Conservation (phyloP, 2,797 vertebrate species). For the Simalia tracyae region DNA sequence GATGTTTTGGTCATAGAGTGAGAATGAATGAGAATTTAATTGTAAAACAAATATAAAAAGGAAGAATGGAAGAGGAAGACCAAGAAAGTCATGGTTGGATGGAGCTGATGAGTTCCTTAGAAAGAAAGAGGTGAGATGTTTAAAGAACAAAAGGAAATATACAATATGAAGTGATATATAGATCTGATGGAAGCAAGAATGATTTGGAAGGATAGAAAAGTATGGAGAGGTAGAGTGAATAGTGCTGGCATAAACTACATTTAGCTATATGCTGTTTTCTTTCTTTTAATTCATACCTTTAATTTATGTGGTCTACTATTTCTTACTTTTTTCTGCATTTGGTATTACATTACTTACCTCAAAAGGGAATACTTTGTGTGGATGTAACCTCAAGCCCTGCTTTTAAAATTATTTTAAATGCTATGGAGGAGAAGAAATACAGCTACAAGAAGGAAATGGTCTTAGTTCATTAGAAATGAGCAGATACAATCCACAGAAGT, state of each 20-base stretch:
- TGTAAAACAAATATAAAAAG: background rate
- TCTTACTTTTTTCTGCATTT: background rate
- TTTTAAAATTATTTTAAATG: slow-evolving; percentile 6
- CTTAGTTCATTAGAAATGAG: slow-evolving; percentile 37
- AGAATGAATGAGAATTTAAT: background rate
- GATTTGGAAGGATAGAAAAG: background rate
- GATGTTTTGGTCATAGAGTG: background rate
- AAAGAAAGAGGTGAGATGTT: background rate
- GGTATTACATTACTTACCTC: slow-evolving; percentile 38
- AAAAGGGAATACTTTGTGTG: slow-evolving; percentile 47
- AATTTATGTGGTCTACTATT: background rate
- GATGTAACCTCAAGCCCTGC: background rate
- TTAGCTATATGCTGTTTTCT: background rate
- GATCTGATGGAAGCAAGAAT: background rate
- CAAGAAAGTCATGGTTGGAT: background rate
- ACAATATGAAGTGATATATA: background rate
- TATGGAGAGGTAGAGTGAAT: background rate
- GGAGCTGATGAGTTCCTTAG: too few relatives aligned
- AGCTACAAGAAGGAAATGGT: slow-evolving; percentile 29
- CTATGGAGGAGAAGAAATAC: background rate
- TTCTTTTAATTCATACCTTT: background rate
- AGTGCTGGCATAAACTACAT: background rate
- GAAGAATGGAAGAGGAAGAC: background rate
- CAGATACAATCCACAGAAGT: slow-evolving; percentile 11
- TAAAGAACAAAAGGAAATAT: background rate